These are phyloP conservation scores for Deroplatys truncata DNA, from an alignment of 2,888 invertebrate genomes.

Conservation along the genomic window DNA sequence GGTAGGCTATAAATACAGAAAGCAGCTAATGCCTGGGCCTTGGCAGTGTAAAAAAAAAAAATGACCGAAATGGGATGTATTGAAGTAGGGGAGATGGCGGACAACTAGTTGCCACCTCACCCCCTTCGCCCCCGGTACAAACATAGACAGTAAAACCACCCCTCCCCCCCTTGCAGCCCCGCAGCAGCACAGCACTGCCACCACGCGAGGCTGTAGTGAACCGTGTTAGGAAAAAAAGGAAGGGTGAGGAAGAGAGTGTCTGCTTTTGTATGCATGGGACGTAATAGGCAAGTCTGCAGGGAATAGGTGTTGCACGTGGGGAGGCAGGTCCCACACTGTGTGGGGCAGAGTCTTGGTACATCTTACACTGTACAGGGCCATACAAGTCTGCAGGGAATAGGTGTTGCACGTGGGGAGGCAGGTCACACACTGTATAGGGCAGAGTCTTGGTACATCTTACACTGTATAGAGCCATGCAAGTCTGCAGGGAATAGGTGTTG, in stretches of 20 bases:
- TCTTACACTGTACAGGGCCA: not conserved
- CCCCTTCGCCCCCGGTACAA: not conserved
- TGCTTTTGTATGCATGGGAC: conserved; percentile 16
- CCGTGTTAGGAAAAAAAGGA: conserved; percentile 8
- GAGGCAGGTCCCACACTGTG: not conserved
- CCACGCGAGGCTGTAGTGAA: conserved; percentile 1
- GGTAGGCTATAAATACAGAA: not conserved
- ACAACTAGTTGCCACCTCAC: conserved; percentile 7
- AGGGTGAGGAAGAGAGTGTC: not conserved
- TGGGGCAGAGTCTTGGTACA: not conserved
- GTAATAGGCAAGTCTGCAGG: conserved; percentile 8
- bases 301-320: conserved; percentile 3
- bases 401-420: too few relatives aligned
- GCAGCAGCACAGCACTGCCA: not conserved
- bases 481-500: not conserved
- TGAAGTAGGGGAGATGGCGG: conserved; percentile 7
- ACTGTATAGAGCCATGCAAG: not conserved
- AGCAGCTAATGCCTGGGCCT: not conserved
- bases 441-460: not conserved
- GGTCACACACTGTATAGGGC: not conserved
- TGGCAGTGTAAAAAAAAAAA: conserved; percentile 2
- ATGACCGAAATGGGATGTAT: conserved; percentile 15
- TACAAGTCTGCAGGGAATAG: not conserved
- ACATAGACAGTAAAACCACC: conserved; percentile 6
- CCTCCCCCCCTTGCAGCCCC: not conserved